Evolutionary conservation across 2,888 invertebrate species (phyloP), one percentile per base, ranked within the genome.

Genomic region (Xanthorhoe designata): DNA sequence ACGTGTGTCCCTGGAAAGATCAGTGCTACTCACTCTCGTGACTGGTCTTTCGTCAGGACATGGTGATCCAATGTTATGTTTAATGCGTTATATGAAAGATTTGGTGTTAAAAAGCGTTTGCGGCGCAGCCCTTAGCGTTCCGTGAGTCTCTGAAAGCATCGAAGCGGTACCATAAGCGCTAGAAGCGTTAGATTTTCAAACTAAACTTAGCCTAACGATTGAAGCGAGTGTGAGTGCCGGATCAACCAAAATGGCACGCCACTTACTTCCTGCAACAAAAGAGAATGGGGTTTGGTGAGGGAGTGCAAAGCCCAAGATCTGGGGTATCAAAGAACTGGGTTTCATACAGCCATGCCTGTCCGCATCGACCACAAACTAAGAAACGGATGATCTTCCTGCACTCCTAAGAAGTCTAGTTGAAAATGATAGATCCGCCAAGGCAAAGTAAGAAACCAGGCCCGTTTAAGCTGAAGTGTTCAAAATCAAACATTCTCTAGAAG

Each of bases 251-350:
- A 90, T 85, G 90, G 86, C 91, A 91, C 90, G 88, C 84, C 91
- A 94, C 94, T 94, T 94, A 94, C 94, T 94, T 94, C 94, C 94
- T 94, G 94, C 84, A 94, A 94, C 92, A 94, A 93, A 92, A 92
- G 89, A 92, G 86, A 92, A 89, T 70, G 84, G 89, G 91, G 80
- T 74, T 89, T 85, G 88, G 90, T 91, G 89, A 88, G 83, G 90
- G 85, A 88, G 91, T 92, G 92, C 91, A 88, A 86, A 88, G 86
- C 85, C 87, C 87, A 82, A 83, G 78, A 82, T 78, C 78, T 79
- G 77, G 85, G 85, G 78, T 80, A 72, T 75, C 80, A 75, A 83
- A 84, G 79, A 85, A 80, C 78, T 74, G 83, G 85, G 79, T 74
- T 75, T 77, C 81, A 85, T 81, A 81, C 83, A 82, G 80, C 82